phyloP scores from a whole-genome alignment of 2,113 vertebrate genomes.

The Anarrhichthys ocellatus region DNA sequence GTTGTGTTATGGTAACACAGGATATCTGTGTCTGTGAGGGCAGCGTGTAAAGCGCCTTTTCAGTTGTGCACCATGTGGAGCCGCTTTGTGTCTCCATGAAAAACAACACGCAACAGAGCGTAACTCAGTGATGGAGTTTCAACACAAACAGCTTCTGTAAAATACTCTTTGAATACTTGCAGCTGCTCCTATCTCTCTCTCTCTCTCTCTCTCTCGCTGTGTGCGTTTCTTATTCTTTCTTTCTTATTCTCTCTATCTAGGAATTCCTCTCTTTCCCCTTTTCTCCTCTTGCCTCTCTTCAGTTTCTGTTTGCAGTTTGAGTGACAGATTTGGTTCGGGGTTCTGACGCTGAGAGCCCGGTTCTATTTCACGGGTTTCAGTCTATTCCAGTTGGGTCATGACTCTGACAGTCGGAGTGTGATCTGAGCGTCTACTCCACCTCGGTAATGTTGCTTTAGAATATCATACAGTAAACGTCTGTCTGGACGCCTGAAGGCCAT shows the following conservation, averaged over 20 bases:
- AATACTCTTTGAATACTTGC: conserved; percentile 26
- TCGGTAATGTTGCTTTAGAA: conserved; percentile 44
- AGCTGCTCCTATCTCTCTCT: background rate
- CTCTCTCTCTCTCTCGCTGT: background rate
- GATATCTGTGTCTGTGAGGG: conserved; percentile 16
- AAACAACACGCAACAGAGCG: conserved; percentile 23
- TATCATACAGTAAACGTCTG: conserved; percentile 20
- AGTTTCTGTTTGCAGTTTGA: conserved; percentile 55
- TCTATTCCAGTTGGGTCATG: conserved; percentile 58
- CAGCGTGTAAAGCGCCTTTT: conserved; percentile 14
- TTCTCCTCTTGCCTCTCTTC: conserved; percentile 21
- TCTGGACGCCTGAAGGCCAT: conserved; percentile 32
- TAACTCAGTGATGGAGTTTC: conserved; percentile 7
- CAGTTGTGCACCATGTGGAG: conserved; percentile 3
- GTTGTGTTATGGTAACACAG: conserved; percentile 8
- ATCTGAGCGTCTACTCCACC: conserved; percentile 29
- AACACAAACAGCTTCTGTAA: conserved; percentile 26
- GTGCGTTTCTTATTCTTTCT: background rate
- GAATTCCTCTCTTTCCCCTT: conserved; percentile 15
- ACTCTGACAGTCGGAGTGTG: conserved; percentile 56
- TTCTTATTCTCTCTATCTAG: conserved; percentile 1
- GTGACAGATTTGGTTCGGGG: conserved; percentile 65
- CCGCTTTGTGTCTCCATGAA: conserved; percentile 14
- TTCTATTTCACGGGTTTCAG: conserved; percentile 60
- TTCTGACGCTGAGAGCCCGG: conserved; percentile 50